Percentiles rank a stretch among this genome's conserved stretches.
Evolutionary conservation across 2,888 invertebrate genomes (phyloP).

Genomic region (Allacma fusca): DNA sequence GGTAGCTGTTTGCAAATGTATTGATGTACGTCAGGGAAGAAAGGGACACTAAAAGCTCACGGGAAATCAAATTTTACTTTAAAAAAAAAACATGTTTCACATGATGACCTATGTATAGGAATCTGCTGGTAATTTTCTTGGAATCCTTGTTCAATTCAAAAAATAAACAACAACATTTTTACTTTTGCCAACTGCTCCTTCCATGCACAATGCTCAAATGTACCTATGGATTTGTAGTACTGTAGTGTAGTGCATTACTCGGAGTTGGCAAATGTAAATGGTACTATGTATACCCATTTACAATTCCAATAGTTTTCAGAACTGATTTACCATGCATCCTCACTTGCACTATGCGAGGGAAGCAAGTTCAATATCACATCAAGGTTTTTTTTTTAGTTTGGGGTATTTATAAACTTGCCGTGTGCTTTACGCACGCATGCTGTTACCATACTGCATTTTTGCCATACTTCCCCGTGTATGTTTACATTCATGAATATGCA

Average conservation of each 20-base stretch:
- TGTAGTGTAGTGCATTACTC: too few species aligned
- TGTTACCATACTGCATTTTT: constrained; percentile 13
- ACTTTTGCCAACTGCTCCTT: not conserved
- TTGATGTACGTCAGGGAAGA: too few species aligned
- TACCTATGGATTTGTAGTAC: too few species aligned
- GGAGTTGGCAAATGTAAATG: too few species aligned
- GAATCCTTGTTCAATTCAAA: constrained; percentile 18
- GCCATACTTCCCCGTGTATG: constrained; percentile 2
- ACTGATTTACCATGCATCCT: not conserved
- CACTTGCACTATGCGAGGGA: not conserved
- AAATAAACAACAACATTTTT: not conserved
- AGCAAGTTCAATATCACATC: constrained; percentile 4
- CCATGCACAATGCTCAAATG: too few species aligned
- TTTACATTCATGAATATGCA: constrained; percentile 14
- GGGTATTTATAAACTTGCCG: constrained; percentile 20
- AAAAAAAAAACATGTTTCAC: not conserved
- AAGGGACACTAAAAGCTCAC: not conserved
- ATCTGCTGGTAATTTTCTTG: constrained; percentile 40
- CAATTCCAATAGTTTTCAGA: not conserved
- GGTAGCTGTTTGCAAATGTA: too few species aligned
- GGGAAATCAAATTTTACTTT: not conserved
- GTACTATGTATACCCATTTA: not conserved
- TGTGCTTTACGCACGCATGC: constrained; percentile 16
- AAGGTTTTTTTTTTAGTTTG: not conserved
- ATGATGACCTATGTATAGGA: not conserved